These are phyloP conservation scores for Plodia interpunctella DNA, from an alignment of 1,140 invertebrate species.

Conservation along the genomic window DNA sequence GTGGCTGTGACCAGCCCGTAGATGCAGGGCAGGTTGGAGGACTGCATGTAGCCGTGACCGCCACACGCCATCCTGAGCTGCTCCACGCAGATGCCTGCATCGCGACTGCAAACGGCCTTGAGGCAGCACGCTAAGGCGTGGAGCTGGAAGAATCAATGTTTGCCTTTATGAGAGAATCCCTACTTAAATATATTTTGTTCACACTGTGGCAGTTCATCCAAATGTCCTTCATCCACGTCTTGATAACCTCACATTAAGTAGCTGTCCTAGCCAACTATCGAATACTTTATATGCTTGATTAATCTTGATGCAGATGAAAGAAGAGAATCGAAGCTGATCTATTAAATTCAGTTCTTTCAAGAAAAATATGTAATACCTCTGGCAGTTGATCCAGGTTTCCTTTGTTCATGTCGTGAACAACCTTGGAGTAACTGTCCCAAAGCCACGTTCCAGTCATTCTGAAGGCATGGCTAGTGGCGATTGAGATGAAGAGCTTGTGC, in stretches of 20 bases:
- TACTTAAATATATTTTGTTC: too few relatives aligned
- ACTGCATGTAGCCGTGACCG: slow-evolving; percentile 92
- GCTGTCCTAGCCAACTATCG: too few relatives aligned
- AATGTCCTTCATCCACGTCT: too few relatives aligned
- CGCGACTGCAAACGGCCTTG: slow-evolving; percentile 89
- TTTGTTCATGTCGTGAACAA: slow-evolving; percentile 83
- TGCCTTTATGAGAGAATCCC: too few relatives aligned
- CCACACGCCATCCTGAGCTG: slow-evolving; percentile 89
- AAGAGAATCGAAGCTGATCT: too few relatives aligned
- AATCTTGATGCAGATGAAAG: too few relatives aligned
- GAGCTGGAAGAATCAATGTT: slow-evolving; percentile 74
- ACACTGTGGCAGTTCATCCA: too few relatives aligned
- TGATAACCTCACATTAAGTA: too few relatives aligned
- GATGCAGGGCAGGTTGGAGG: slow-evolving; percentile 88
- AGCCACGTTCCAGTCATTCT: slow-evolving; percentile 83
- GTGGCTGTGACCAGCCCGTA: slow-evolving; percentile 89
- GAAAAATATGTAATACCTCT: slow-evolving; percentile 80
- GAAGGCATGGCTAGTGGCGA: slow-evolving; percentile 88
- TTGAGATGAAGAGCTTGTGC: slow-evolving; percentile 90
- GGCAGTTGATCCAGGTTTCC: slow-evolving; percentile 86
- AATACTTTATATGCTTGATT: too few relatives aligned
- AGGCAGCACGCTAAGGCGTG: slow-evolving; percentile 92
- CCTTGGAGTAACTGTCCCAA: slow-evolving; percentile 87
- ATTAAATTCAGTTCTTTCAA: too few relatives aligned
- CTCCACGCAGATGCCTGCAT: slow-evolving; percentile 84